Conservation (phyloP, 2,888 invertebrate species). For the Diogma glabrata region DNA sequence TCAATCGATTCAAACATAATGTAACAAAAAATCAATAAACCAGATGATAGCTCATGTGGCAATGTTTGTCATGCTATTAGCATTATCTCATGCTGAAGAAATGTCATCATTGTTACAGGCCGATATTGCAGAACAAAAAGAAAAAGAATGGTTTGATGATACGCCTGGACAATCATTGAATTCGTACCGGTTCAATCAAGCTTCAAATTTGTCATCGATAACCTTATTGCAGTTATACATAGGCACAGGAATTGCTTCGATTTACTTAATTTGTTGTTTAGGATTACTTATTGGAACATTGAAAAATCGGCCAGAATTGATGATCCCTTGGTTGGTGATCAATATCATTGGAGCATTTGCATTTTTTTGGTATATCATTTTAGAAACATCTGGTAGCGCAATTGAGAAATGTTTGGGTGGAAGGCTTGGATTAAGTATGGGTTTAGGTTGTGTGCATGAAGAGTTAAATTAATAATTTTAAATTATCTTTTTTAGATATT, state of each 20-base stretch:
- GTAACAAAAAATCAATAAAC: no score
- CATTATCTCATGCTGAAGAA: conserved; percentile 35
- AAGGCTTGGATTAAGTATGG: conserved; percentile 28
- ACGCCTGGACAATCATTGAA: conserved; percentile 29
- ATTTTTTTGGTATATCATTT: conserved; percentile 23
- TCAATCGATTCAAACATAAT: no score
- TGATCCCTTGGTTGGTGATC: conserved; percentile 32
- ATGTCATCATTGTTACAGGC: conserved; percentile 31
- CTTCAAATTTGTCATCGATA: conserved; percentile 29
- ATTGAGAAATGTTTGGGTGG: conserved; percentile 29
- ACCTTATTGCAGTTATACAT: conserved; percentile 30
- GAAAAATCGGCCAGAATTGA: conserved; percentile 30
- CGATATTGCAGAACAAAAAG: conserved; percentile 35
- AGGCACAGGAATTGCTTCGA: conserved; percentile 24
- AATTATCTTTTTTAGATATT: conserved; percentile 23
- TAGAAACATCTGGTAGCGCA: conserved; percentile 18
- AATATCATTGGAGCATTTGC: conserved; percentile 28
- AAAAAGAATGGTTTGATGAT: conserved; percentile 31
- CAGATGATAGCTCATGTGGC: conserved; percentile 33
- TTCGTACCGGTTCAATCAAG: conserved; percentile 29
- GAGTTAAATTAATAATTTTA: not conserved
- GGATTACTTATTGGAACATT: conserved; percentile 32
- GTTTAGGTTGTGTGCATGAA: not conserved
- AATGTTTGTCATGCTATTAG: conserved; percentile 32
- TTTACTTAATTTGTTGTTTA: conserved; percentile 31